phyloP scores from a whole-genome alignment of 1,140 invertebrate species.

The Tetraneura akinire region DNA sequence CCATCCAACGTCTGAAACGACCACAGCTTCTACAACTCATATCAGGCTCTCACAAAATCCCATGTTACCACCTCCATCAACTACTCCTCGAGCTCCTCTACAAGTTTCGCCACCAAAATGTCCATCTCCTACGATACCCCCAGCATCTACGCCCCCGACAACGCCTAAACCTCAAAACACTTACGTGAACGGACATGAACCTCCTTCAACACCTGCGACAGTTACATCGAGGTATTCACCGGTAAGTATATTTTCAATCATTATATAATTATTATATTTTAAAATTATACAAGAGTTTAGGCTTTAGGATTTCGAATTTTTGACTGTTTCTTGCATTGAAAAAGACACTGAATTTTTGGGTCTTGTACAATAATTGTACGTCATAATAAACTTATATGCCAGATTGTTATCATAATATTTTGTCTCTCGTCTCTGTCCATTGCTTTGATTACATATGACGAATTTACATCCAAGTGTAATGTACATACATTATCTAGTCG shows the following conservation, averaged over 20 bases:
- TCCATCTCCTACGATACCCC: constrained; percentile 36
- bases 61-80: constrained; percentile 41
- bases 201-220: constrained; percentile 24
- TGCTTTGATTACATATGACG: too few relatives aligned
- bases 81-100: constrained; percentile 17
- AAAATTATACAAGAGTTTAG: too few relatives aligned
- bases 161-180: constrained; percentile 14
- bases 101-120: constrained; percentile 42
- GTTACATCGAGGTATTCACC: constrained; percentile 31
- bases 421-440: too few relatives aligned
- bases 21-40: constrained; percentile 12
- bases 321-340: too few relatives aligned
- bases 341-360: too few relatives aligned
- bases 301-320: too few relatives aligned
- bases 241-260: neutral
- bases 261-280: neutral
- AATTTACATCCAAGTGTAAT: too few relatives aligned
- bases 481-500: too few relatives aligned
- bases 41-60: constrained; percentile 27
- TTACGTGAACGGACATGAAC: constrained; percentile 33
- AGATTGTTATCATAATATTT: too few relatives aligned
- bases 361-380: too few relatives aligned
- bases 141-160: constrained; percentile 23
- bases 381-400: too few relatives aligned
- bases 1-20: constrained; percentile 11